A percentile compares a stretch with the other conserved stretches of the same genome.
These are phyloP conservation scores for Myopa tessellatipennis DNA, from an alignment of 2,888 invertebrate genomes.

Conservation along the genomic window DNA sequence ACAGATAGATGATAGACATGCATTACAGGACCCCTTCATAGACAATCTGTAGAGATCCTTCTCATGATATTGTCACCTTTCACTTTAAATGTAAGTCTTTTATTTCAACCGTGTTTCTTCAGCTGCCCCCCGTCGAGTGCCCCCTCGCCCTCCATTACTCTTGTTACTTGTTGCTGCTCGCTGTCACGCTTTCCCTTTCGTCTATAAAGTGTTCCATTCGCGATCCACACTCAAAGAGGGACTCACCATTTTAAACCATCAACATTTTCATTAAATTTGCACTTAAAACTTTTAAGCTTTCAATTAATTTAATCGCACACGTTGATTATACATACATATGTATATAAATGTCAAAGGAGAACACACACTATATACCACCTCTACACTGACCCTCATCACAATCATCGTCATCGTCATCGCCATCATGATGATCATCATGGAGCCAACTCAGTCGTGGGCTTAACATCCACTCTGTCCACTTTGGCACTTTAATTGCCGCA, in stretches of 20 bases:
- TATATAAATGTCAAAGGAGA: neutral
- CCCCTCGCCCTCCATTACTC: no score
- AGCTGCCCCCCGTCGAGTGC: no score
- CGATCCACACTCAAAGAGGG: neutral
- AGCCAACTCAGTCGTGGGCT: neutral
- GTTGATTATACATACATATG: constrained; percentile 28
- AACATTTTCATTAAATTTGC: constrained; percentile 24
- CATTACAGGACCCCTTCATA: no score
- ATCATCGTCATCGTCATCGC: neutral
- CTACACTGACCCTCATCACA: neutral
- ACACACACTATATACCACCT: neutral
- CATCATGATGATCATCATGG: neutral
- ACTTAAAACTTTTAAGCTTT: constrained; percentile 28
- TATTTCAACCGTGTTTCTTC: no score
- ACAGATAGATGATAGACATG: no score
- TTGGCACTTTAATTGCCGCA: constrained; percentile 43
- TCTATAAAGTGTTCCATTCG: no score
- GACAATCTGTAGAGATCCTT: no score
- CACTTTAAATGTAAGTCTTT: no score
- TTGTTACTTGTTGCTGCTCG: no score
- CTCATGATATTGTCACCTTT: no score
- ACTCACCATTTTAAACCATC: constrained; percentile 1
- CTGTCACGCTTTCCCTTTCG: no score
- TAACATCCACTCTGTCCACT: constrained; percentile 20
- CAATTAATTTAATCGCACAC: constrained; percentile 34